Base-by-base conservation (phyloP, 1,140 invertebrate genomes). In the Chironomus striatipennis region DNA sequence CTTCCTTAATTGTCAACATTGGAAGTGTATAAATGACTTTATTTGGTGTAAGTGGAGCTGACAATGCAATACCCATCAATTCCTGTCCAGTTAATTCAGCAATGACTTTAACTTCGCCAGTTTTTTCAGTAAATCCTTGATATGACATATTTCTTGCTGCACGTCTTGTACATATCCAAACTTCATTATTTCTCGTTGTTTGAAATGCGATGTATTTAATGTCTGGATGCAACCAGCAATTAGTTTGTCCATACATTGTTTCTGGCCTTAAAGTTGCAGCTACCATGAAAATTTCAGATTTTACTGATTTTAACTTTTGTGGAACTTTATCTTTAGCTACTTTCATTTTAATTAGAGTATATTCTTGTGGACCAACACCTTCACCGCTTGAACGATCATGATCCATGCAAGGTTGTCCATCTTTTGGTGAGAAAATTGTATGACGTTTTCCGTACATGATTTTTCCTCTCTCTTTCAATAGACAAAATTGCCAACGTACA, bases 171-270 rank as follows among this genome's bases (percentile, higher is more conserved):
- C 91, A 95, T 73, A 99, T 88, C 81, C 93, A 98, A 20, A 98
- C 85, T 75, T 94, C 93, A 75, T 91, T 87, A 7, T 83, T 79
- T 43, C 87, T 88, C 7, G 87, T 83, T 6, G 89, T 88, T 78
- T 89, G 85, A 83, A 95, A 93, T 15, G 92, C 95, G 78, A 97
- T 89, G 79, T 99, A 99, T 76, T 89, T 89, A 77, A 99, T 96
- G 79, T 98, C 95, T 4, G 98, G 98, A 80, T 91, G 91, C 0
- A 99, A 81, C 96, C 97, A 99, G 81, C 97, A 98, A 81, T 99
- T 99, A 0, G 98, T 99, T 85, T 99, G 98, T 2, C 98, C 98
- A 83, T 98, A 99, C 98, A 99, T 99, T 0, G 98, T 99, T 85
- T 99, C 98, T 10, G 98, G 97, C 77, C 97, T 85, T 7, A 99